Base-by-base conservation (phyloP, 2,113 vertebrate species). In the Oryzias celebensis region DNA sequence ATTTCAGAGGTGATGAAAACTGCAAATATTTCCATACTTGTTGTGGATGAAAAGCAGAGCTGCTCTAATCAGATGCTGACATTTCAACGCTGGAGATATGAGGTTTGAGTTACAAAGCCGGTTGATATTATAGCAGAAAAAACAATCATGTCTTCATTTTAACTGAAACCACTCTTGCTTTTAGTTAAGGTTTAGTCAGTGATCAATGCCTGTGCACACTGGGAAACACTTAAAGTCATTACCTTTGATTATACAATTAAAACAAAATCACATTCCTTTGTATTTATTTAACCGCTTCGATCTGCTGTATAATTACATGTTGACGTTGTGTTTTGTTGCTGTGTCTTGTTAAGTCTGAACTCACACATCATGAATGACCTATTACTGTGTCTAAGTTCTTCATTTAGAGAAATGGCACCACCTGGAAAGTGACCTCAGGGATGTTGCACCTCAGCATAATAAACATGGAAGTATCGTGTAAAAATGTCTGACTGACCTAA, bases 331-430 rank as follows among this genome's bases (percentile, higher is more conserved):
- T 73, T 78, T 68, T 46, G 46, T 71, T 80, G 66, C 68, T 58
- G 46, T 24, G 57, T 61, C 52, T 61, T 58, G 51, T 55, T 65
- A 66, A 65, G 56, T 48, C 46, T 53, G 73, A 71, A 69, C 64
- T 59, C 45, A 73, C 51, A 68, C 71, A 71, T 80, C 68, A 71
- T 58, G 58, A 16, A 52, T 84, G 83, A 78, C 65, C 76, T 77
- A 86, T 82, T 73, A 57, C 58, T 42, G 20, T 63, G 57, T 63
- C 70, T 62, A 75, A 46, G 66, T 75, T 73, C 44, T 52, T 31
- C 54, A 68, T 78, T 73, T 72, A 61, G 57, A 83, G 61, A 73
- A 83, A 87, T 64, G 47, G 61, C 45, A 54, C 22, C 15, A 2
- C 26, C 45, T 73, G 59, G 59, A 84, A 75, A 46, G 48, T 15